These are phyloP conservation scores for Sinella curviseta DNA, from an alignment of 1,140 invertebrate genomes.

Conservation along the genomic window DNA sequence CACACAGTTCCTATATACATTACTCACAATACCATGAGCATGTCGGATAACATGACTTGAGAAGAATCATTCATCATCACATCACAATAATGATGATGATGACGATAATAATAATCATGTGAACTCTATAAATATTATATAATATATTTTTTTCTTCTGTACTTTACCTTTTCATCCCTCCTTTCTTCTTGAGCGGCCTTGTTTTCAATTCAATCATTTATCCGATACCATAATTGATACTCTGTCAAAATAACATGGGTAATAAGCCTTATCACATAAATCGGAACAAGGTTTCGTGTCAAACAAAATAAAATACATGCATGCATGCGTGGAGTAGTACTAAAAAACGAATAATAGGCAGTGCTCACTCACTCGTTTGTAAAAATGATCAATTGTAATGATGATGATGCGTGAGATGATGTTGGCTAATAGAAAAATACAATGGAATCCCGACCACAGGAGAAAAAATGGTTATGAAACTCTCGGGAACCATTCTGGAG, in stretches of 20 bases:
- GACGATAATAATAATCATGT: not conserved
- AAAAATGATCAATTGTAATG: no score
- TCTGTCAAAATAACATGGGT: slow-evolving; percentile 26
- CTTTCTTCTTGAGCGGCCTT: not conserved
- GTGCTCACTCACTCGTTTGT: no score
- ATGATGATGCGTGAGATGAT: no score
- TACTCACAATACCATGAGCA: no score
- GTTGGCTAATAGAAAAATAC: no score
- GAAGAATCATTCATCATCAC: not conserved
- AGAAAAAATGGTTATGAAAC: no score
- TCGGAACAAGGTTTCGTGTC: not conserved
- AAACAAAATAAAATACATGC: not conserved
- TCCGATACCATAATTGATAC: slow-evolving; percentile 4
- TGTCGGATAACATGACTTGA: no score
- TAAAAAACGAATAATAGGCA: not conserved
- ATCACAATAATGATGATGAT: not conserved
- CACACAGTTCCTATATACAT: no score
- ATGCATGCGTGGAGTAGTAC: not conserved
- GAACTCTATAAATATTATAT: not conserved
- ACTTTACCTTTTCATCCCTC: not conserved
- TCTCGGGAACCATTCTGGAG: no score
- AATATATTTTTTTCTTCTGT: not conserved
- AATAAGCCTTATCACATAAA: slow-evolving; percentile 8
- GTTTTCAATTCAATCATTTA: slow-evolving; percentile 15
- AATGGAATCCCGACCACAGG: no score